phyloP scores from a whole-genome alignment of 2,888 invertebrate genomes.

The Epinotia ramella region DNA sequence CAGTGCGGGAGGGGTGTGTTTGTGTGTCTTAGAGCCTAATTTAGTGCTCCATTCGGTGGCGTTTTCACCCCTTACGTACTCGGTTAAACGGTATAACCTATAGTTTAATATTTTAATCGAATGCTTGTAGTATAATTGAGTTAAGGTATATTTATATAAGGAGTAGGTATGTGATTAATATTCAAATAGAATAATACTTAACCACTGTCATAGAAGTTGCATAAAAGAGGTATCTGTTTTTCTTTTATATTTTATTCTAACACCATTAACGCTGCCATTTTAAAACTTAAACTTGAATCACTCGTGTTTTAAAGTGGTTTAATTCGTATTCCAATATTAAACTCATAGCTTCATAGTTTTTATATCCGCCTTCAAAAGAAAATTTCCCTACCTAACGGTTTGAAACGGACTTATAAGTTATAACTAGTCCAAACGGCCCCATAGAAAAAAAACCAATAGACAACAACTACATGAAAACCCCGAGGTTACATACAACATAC shows the following conservation, averaged over 20 bases:
- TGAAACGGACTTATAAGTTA: conserved; percentile 3
- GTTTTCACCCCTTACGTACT: not conserved
- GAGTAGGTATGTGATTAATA: conserved; percentile 24
- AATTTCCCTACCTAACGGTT: conserved; percentile 4
- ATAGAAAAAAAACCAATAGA: conserved; percentile 54
- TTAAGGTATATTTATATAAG: conserved; percentile 32
- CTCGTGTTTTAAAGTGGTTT: not conserved
- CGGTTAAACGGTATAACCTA: not conserved
- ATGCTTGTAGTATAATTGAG: conserved; percentile 35
- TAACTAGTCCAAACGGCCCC: conserved; percentile 12
- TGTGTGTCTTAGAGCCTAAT: not conserved
- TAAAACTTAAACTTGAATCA: not conserved
- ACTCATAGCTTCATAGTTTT: conserved; percentile 5
- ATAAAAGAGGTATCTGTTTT: not conserved
- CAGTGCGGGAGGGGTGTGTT: not conserved
- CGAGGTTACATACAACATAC: conserved; percentile 57
- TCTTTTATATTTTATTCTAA: not conserved
- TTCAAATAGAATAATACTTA: conserved; percentile 12
- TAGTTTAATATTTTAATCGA: conserved; percentile 24
- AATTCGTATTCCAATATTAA: conserved; percentile 24
- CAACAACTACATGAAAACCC: conserved; percentile 67
- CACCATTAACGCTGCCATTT: not conserved
- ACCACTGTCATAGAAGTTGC: not conserved
- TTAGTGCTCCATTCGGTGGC: not conserved
- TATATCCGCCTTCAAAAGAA: conserved; percentile 40